Evolutionary conservation across 1,140 invertebrate species (phyloP).

Genomic region (Chlorops oryzae): DNA sequence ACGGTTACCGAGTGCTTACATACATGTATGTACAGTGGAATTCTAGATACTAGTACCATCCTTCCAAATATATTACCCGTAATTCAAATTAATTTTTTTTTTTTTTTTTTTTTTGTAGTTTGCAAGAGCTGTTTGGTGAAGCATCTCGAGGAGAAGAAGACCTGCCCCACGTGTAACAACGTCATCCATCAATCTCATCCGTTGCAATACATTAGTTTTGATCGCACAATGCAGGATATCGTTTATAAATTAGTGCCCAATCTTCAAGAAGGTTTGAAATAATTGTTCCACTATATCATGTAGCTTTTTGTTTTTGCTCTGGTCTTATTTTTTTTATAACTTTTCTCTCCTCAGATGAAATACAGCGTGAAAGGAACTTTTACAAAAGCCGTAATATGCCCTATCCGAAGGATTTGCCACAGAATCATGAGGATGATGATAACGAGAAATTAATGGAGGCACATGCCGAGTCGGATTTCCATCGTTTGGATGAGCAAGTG

Average conservation of each 20-base stretch:
- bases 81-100: conserved; percentile 7
- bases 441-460: conserved; percentile 50
- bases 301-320: neutral
- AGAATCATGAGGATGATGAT: conserved; percentile 52
- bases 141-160: conserved; percentile 94
- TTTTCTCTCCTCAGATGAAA: conserved; percentile 62
- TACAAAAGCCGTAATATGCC: conserved; percentile 75
- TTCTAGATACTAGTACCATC: neutral
- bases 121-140: conserved; percentile 98
- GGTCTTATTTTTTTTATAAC: neutral
- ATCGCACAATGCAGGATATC: conserved; percentile 97
- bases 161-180: conserved; percentile 92
- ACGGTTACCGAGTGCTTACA: conserved; percentile 97
- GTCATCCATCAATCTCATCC: conserved; percentile 98
- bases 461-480: conserved; percentile 83
- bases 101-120: conserved; percentile 57
- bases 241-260: conserved; percentile 94
- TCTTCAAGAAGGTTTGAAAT: conserved; percentile 81
- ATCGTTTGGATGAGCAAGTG: conserved; percentile 92
- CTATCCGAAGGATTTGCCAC: conserved; percentile 80
- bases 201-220: conserved; percentile 93
- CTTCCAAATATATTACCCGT: neutral
- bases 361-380: conserved; percentile 79
- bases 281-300: no score
- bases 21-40: conserved; percentile 69